phyloP scores from a whole-genome alignment of 2,888 invertebrate genomes.

The Caenorhabditis macrosperma region DNA sequence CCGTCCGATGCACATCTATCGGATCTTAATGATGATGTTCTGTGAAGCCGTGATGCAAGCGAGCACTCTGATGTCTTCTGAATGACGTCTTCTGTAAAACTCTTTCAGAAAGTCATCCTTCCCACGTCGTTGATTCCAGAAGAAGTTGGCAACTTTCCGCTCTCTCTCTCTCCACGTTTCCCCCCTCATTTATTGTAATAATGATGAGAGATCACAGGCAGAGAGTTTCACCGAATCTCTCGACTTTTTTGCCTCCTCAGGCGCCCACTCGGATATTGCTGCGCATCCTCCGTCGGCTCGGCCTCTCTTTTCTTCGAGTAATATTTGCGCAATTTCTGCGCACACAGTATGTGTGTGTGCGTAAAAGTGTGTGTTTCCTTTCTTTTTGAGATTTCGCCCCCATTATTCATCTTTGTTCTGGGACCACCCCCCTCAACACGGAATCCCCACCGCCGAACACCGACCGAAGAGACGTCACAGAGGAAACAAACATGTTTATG shows the following conservation, averaged over 20 bases:
- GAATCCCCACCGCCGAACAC: slow-evolving; percentile 4
- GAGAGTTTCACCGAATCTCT: slow-evolving; percentile 56
- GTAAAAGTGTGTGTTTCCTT: slow-evolving; percentile 37
- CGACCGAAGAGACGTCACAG: neutral
- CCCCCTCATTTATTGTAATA: slow-evolving; percentile 36
- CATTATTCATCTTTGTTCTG: slow-evolving; percentile 20
- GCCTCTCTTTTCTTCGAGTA: slow-evolving; percentile 30
- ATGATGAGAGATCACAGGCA: slow-evolving; percentile 32
- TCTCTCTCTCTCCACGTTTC: neutral
- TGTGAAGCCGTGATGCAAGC: no score
- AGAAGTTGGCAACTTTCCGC: slow-evolving; percentile 6
- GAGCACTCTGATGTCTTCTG: no score
- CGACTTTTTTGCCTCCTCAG: slow-evolving; percentile 37
- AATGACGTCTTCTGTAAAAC: neutral
- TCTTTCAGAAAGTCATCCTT: no score
- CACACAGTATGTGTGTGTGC: slow-evolving; percentile 37
- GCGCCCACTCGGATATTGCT: slow-evolving; percentile 54
- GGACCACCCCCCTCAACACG: no score
- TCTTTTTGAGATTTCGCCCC: slow-evolving; percentile 28
- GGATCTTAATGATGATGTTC: no score
- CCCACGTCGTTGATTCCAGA: no score
- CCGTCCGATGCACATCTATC: no score
- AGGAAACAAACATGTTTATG: slow-evolving; percentile 6
- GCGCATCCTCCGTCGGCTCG: slow-evolving; percentile 36
- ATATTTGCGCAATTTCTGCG: slow-evolving; percentile 47